These are phyloP conservation scores for Lamproptera curius DNA, from an alignment of 2,888 invertebrate genomes.

Conservation along the genomic window DNA sequence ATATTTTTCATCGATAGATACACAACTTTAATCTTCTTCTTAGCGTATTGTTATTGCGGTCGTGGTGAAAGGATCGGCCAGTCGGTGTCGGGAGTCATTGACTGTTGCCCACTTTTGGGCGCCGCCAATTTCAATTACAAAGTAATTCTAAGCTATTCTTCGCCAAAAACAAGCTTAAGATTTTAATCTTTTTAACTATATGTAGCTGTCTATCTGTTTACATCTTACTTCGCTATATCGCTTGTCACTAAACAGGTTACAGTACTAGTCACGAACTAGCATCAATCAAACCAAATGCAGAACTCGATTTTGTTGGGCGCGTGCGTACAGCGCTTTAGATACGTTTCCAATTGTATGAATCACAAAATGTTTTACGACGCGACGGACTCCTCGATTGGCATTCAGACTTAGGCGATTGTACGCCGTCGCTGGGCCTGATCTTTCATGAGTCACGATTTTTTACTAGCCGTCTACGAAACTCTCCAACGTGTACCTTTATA, in stretches of 20 bases:
- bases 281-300: slow-evolving; percentile 1
- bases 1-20: too few species aligned
- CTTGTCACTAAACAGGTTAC: slow-evolving; percentile 9
- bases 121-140: too few species aligned
- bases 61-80: too few species aligned
- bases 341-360: slow-evolving; percentile 16
- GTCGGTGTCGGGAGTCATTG: too few species aligned
- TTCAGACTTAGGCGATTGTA: slow-evolving; percentile 37
- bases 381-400: slow-evolving; percentile 46
- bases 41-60: too few species aligned
- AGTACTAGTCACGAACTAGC: not conserved
- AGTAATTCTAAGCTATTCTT: too few species aligned
- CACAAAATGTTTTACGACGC: slow-evolving; percentile 23
- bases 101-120: too few species aligned
- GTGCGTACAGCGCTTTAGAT: slow-evolving; percentile 7
- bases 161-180: too few species aligned
- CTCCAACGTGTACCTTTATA: not conserved
- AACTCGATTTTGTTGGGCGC: slow-evolving; percentile 2
- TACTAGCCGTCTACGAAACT: slow-evolving; percentile 22
- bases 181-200: too few species aligned
- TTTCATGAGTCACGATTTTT: slow-evolving; percentile 44
- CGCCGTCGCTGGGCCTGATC: slow-evolving; percentile 41
- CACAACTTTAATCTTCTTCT: too few species aligned
- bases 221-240: too few species aligned
- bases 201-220: too few species aligned